phyloP scores from a whole-genome alignment of 2,797 vertebrate genomes.

The Pelochelys cantorii region DNA sequence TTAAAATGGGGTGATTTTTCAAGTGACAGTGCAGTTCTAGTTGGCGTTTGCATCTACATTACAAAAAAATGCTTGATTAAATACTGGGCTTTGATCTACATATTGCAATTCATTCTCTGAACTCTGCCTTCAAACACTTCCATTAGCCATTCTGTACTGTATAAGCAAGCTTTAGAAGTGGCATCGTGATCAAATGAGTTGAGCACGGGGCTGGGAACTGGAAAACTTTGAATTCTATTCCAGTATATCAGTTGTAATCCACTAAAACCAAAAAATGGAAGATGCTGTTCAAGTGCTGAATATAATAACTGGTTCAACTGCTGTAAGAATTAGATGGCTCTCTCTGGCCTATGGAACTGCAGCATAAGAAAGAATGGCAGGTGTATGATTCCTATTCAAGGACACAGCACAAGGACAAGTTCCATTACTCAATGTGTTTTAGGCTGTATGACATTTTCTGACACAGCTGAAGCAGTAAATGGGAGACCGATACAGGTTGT shows the following conservation, averaged over 20 bases:
- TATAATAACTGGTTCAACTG: neutral
- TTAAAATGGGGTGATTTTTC: too few relatives aligned
- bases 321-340: neutral
- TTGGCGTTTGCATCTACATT: neutral
- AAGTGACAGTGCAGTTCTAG: neutral
- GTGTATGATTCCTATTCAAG: neutral
- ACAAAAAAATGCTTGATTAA: neutral
- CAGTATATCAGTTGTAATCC: neutral
- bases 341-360: neutral
- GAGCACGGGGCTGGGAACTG: neutral
- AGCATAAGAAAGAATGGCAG: neutral
- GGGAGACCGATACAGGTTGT: neutral
- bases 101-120: neutral
- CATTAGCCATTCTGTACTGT: neutral
- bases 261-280: neutral
- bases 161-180: neutral
- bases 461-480: neutral
- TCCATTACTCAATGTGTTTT: neutral
- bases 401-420: neutral
- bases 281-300: neutral
- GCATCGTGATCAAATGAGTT: neutral
- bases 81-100: neutral
- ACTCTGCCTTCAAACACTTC: neutral
- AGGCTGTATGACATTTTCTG: neutral
- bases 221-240: neutral